Base-by-base conservation (phyloP, 2,888 invertebrate species). In the Lochmaea crataegi region DNA sequence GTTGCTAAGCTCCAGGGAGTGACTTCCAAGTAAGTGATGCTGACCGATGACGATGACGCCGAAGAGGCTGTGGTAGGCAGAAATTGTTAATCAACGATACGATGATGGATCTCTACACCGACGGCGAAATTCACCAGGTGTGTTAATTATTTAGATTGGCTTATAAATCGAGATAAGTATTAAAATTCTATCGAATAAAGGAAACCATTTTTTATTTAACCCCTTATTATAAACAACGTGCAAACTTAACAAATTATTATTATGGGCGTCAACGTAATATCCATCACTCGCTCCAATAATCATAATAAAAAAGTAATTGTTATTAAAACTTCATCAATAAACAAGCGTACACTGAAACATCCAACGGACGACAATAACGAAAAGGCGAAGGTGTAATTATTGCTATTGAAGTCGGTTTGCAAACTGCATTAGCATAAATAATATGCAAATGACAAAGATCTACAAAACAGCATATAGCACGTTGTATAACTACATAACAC, bases 351-450 rank as follows among this genome's bases (percentile, higher is more conserved):
- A 26, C 26, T 32, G 32, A 58, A 58, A 32, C 7, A 26, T 26
- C 32, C n/a, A 57, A 26, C 26, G 12, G 26, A 58, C 32, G 10
- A 56, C 53, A 56, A 18, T 32, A 32, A 58, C 7, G 41, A 61
- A 61, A 63, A 18, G 5, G 42, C 61, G 61, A 42, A 63, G 61
- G 61, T 63, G 61, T 63, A 63, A 63, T 63, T 63, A 63, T 63
- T 63, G 42, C 41, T 42, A 63, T 63, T 63, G 61, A 63, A 63
- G 61, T 38, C 32, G 12, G 38, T 65, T 51, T 53, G 53, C 53
- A 53, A 53, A 65, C 14, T 7, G n/a, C 12, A 65, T 65, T 65
- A 51, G 16, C 65, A 65, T 65, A 65, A 65, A 65, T 65, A 65
- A 53, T 51, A 53, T 65, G 51, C 38, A 65, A 51, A 65, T 53